These are phyloP conservation scores for Acipenser oxyrinchus DNA, from an alignment of 2,797 vertebrate species.

Conservation along the genomic window DNA sequence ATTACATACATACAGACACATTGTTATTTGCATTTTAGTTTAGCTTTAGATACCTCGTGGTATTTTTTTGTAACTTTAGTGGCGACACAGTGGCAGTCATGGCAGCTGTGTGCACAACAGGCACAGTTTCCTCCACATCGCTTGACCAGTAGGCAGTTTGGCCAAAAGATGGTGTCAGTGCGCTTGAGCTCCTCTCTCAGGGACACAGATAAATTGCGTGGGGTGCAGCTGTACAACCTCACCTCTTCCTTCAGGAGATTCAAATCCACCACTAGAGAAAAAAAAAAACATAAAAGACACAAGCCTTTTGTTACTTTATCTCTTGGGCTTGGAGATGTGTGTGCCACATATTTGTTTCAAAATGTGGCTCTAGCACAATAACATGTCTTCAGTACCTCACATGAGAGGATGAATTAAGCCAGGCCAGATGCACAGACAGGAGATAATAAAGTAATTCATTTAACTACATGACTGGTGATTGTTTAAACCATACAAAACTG, in stretches of 20 bases:
- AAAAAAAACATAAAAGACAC: slow-evolving; percentile 8
- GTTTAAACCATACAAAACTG: no score
- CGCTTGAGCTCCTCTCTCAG: slow-evolving; percentile 87
- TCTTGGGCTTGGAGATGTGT: no score
- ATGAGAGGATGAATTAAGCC: no score
- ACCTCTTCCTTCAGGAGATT: slow-evolving; percentile 89
- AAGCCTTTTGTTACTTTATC: no score
- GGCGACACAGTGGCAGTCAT: slow-evolving; percentile 84
- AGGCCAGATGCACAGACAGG: no score
- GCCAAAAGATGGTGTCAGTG: slow-evolving; percentile 96
- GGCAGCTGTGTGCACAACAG: slow-evolving; percentile 84
- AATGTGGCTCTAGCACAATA: no score
- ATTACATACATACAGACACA: background rate
- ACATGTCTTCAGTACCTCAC: no score
- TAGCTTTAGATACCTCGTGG: slow-evolving; percentile 69
- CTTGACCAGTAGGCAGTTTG: slow-evolving; percentile 88
- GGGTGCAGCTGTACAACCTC: slow-evolving; percentile 87
- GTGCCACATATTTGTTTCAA: no score
- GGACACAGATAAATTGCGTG: slow-evolving; percentile 89
- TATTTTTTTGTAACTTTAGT: slow-evolving; percentile 84
- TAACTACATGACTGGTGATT: no score
- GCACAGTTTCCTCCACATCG: slow-evolving; percentile 94
- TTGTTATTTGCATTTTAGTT: background rate
- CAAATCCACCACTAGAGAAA: slow-evolving; percentile 68
- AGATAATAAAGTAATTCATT: no score